Evolutionary conservation across 1,140 invertebrate species (phyloP).

Genomic region (Polypedilum pembai): DNA sequence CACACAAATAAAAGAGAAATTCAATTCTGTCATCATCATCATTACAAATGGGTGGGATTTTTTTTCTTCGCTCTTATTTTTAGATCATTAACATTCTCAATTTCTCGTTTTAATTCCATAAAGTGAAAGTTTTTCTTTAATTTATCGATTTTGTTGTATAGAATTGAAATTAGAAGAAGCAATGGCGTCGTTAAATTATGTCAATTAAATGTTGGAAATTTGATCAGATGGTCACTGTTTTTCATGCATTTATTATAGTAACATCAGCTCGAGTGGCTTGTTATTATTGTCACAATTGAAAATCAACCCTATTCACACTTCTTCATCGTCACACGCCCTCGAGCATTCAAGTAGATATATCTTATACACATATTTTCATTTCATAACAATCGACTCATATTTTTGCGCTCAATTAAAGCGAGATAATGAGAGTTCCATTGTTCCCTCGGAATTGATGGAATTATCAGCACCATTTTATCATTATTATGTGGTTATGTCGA

Average conservation of each 20-base stretch:
- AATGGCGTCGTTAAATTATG: not conserved
- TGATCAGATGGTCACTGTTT: constrained; percentile 24
- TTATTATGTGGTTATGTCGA: not conserved
- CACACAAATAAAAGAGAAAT: not conserved
- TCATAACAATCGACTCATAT: constrained; percentile 15
- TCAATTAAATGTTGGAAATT: constrained; percentile 17
- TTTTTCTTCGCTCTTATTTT: not conserved
- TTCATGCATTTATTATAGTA: not conserved
- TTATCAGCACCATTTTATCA: not conserved
- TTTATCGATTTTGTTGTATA: not conserved
- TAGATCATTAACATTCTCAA: constrained; percentile 10
- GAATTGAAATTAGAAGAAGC: too few species aligned
- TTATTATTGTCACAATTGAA: constrained; percentile 19
- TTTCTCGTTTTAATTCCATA: not conserved
- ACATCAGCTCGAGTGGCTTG: constrained; percentile 19
- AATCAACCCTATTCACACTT: constrained; percentile 17
- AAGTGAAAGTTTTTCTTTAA: constrained; percentile 21
- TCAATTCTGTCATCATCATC: constrained; percentile 2
- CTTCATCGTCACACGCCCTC: constrained; percentile 15
- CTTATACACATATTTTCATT: not conserved
- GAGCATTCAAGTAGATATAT: constrained; percentile 15
- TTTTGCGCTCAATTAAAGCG: constrained; percentile 26
- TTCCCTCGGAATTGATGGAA: not conserved
- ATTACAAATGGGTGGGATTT: not conserved
- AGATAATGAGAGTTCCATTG: constrained; percentile 21